Evolutionary conservation across 2,797 vertebrate species (phyloP).

Genomic region (Acrossocheilus wenchowensis): DNA sequence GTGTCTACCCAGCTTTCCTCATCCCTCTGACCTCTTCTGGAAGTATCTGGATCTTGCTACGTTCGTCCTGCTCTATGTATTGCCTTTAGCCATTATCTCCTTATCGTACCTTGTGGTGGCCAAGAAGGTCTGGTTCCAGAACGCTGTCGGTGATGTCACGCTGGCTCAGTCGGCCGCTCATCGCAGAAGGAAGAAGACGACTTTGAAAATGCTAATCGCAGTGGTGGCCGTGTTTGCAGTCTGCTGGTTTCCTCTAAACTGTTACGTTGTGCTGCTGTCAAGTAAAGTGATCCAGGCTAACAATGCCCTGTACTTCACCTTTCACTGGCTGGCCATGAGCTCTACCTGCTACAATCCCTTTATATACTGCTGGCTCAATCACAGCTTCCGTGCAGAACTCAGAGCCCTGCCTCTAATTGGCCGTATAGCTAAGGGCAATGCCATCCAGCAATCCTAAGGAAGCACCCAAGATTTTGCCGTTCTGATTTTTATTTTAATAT

Average conservation of each 20-base stretch:
- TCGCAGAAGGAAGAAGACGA: slow-evolving; percentile 80
- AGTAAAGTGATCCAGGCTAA: slow-evolving; percentile 78
- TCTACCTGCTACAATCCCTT: slow-evolving; percentile 85
- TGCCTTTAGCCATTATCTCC: slow-evolving; percentile 82
- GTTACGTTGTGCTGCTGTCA: slow-evolving; percentile 80
- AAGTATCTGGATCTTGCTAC: slow-evolving; percentile 84
- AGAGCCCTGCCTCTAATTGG: slow-evolving; percentile 58
- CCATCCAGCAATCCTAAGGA: slow-evolving; percentile 50
- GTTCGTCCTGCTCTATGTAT: slow-evolving; percentile 82
- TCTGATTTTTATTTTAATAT: background rate
- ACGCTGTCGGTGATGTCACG: slow-evolving; percentile 80
- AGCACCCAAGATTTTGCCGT: background rate
- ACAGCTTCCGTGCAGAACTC: slow-evolving; percentile 76
- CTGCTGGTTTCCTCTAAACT: slow-evolving; percentile 82
- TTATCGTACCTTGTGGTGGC: slow-evolving; percentile 79
- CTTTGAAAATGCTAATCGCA: slow-evolving; percentile 80
- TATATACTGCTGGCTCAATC: slow-evolving; percentile 83
- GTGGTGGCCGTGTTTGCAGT: slow-evolving; percentile 81
- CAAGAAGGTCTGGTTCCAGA: slow-evolving; percentile 83
- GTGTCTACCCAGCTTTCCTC: slow-evolving; percentile 82
- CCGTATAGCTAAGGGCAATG: slow-evolving; percentile 21
- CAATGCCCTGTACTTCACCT: slow-evolving; percentile 78
- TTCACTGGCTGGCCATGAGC: slow-evolving; percentile 84
- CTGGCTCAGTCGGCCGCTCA: slow-evolving; percentile 79
- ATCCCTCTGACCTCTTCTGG: slow-evolving; percentile 84